Base-by-base conservation (phyloP, 2,113 vertebrate genomes). In the Strigops habroptila region DNA sequence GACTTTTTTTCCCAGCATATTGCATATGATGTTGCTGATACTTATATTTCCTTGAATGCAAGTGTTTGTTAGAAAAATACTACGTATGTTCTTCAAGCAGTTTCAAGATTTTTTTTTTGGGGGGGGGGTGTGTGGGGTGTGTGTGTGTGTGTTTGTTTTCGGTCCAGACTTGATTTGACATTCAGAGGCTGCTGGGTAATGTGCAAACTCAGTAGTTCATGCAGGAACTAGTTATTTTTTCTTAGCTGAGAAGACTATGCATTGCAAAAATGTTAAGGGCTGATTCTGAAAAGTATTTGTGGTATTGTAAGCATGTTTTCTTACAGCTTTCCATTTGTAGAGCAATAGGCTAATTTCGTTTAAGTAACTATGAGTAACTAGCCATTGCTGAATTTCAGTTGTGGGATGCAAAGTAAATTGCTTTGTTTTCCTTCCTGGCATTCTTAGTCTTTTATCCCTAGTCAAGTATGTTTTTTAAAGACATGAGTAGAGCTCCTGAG, bases 1-100 rank as follows among this genome's bases (percentile, higher is more conserved):
- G 91, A 95, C 91, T 78, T 91, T 93, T 95, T 97, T 97, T 97
- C 96, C 86, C 88, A 97, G 79, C 70, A 67, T 94, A 70, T 92
- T 90, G 81, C 49, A 69, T 74, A 14, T 78, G 25, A 46, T 55
- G 87, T 95, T 97, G 73, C 60, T 97, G 95, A 86, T 97, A 89
- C 37, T 11, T 88, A 12, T 96, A 95, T 96, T 89, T 92, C 77
- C 64, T 94, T 97, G 82, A 95, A 93, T 90, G 60, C 86, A 97
- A 60, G 91, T 94, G 14, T 82, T 91, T 94, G 14, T 82, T 91
- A 88, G 82, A 70, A 94, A 91, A 94, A 91, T 86, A 28, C 64
- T 31, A 15, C 14, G 0, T 60, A 43, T 78, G 10, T 85, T 80
- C 23, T 91, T 92, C 51, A 49, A 76, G 28, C 37, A 80, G 7